Base-by-base conservation (phyloP, 2,113 vertebrate species). In the Eulemur rufifrons region DNA sequence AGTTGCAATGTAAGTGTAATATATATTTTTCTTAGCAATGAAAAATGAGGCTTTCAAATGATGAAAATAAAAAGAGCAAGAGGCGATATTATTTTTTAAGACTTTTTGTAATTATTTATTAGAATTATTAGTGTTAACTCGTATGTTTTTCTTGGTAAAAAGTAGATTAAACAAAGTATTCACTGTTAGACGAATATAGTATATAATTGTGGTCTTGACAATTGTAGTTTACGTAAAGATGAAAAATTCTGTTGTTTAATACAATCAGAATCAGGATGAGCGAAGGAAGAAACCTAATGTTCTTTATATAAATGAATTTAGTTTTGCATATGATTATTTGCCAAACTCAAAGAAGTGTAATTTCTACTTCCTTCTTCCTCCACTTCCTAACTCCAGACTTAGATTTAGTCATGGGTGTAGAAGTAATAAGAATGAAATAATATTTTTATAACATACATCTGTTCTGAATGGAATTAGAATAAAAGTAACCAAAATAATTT, bases 391-490 rank as follows among this genome's bases (percentile, higher is more conserved):
- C 1, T 39, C 39, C 39, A 76, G 27, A 78, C 42, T 90, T 86
- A 81, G 61, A 71, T 84, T 80, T 80, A 95, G 47, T 64, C 32
- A 34, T n/a, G 17, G n/a, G 88, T 71, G n/a, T 61, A 78, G 32
- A 93, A 94, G 17, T 80, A 64, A 90, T 87, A 64, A 80, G 37
- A 94, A 47, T 94, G 6, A 91, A 91, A 86, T 73, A 78, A n/a
- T 86, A 77, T 71, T 89, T 85, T 93, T 52, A 61, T 27, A 85
- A 77, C 13, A 83, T 32, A 50, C 1, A 73, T n/a, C 54, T 90
- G 2, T 85, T 68, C 4, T 91, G 88, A 94, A 21, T 96, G 25
- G 18, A 95, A 95, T 90, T 73, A 54, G 69, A 86, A 54, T 39
- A 66, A 68, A 95, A 85, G 23, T 74, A 77, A 78, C 82, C 21